Evolutionary conservation across 2,113 vertebrate genomes (phyloP), one percentile per base, ranked within the genome.

Genomic region (Triplophysa siluroides): DNA sequence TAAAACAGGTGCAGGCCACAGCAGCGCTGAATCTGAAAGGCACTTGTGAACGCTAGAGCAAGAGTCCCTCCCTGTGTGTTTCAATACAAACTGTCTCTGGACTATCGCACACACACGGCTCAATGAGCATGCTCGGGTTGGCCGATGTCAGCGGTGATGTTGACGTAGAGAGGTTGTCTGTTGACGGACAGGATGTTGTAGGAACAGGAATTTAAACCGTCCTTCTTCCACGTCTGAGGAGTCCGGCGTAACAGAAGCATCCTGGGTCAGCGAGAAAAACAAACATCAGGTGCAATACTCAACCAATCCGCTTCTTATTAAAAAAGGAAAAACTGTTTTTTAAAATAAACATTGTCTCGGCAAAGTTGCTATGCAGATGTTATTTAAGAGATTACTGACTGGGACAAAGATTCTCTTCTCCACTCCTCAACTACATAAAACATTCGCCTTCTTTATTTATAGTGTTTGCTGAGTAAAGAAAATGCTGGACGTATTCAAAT

Each of bases 131-230:
- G 21, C 45, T 74, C 23, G 8, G 88, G 91, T 41, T 82, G 87
- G 14, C 92, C 92, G 26, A 99, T 94, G 81, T 98, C 94, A 82
- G 94, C 96, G 0, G 98, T 99, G 81, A 99, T 83, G 78, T 99
- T 99, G 76, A 94, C 70, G 67, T 97, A 99, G 3, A 98, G 88
- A 8, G 91, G 92, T n/a, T 88, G 88, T 67, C 94, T 91, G 80
- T 96, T 90, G 72, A 95, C 76, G 0, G 95, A 95, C 12, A 96
- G 78, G 29, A 93, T 90, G 67, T 92, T 92, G 78, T 99, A 99
- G 0, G 87, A 90, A 84, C 98, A 99, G 64, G 93, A 95, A 54
- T 92, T 96, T 52, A 99, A 90, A 18, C 98, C 98, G 0, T 99
- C 97, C 41, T 82, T 95, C 78, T 81, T 94, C 97, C 97, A 99